These are phyloP conservation scores for Rhopilema esculentum DNA, from an alignment of 30 jellyfish, hydroid and myxozoan genomes.

Conservation along the genomic window DNA sequence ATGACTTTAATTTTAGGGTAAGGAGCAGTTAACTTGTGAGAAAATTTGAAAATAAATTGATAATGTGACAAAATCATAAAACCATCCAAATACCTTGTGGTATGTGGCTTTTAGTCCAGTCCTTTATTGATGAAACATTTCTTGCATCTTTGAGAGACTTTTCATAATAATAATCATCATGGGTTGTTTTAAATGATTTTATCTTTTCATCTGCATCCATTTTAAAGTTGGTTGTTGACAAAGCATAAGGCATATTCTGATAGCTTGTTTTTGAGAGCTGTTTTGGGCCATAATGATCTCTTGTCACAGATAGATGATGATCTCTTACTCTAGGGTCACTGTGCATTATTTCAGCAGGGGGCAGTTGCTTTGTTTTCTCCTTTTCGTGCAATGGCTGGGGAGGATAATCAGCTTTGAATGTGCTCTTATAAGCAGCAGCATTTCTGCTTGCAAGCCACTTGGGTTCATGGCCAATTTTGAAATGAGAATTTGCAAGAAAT, in stretches of 20 bases:
- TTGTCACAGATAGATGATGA: conserved; percentile 71
- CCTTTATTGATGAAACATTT: conserved; percentile 24
- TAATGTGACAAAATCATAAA: too few species aligned
- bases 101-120: conserved; percentile 80
- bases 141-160: conserved; percentile 41
- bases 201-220: conserved; percentile 87
- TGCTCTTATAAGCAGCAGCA: conserved; percentile 77
- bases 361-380: conserved; percentile 60
- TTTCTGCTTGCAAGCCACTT: conserved; percentile 55
- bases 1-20: too few species aligned
- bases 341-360: conserved; percentile 87
- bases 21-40: too few species aligned
- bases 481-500: conserved; percentile 76
- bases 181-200: conserved; percentile 79
- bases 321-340: conserved; percentile 54
- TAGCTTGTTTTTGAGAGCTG: conserved; percentile 33
- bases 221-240: conserved; percentile 82
- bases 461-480: conserved; percentile 82
- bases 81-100: conserved; percentile 79
- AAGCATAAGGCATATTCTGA: conserved; percentile 65
- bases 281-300: conserved; percentile 76
- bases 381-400: conserved; percentile 49
- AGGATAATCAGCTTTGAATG: conserved; percentile 80
- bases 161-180: conserved; percentile 52
- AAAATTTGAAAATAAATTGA: too few species aligned